A percentile compares a stretch with the other conserved stretches of the same genome.
phyloP scores from a whole-genome alignment of 2,888 invertebrate species.

The Oxyteleia sp. region DNA sequence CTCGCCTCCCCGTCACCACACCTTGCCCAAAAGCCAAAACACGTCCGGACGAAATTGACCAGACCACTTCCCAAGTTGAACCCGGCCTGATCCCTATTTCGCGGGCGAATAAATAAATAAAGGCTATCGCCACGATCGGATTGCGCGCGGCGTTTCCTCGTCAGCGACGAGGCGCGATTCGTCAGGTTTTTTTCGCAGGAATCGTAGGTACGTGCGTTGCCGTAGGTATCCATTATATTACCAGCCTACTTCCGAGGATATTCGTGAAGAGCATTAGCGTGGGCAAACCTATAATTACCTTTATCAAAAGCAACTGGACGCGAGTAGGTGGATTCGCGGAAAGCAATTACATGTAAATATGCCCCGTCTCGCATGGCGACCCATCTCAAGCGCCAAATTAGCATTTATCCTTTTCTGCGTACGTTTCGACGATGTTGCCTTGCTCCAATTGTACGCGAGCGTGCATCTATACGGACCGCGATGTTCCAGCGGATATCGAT shows the following conservation, averaged over 20 bases:
- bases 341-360: slow-evolving; percentile 86
- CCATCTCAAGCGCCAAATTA: slow-evolving; percentile 82
- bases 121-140: slow-evolving; percentile 35
- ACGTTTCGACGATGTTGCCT: slow-evolving; percentile 74
- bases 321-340: slow-evolving; percentile 85
- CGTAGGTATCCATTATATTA: slow-evolving; percentile 77
- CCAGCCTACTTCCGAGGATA: slow-evolving; percentile 79
- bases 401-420: slow-evolving; percentile 79
- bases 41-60: too few relatives aligned
- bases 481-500: slow-evolving; percentile 67
- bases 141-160: slow-evolving; percentile 36
- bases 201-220: slow-evolving; percentile 75
- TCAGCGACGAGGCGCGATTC: slow-evolving; percentile 66
- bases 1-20: too few relatives aligned
- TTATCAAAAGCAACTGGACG: slow-evolving; percentile 85
- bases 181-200: slow-evolving; percentile 64
- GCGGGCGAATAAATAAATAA: slow-evolving; percentile 29
- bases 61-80: not conserved
- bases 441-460: slow-evolving; percentile 66
- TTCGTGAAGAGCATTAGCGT: slow-evolving; percentile 82
- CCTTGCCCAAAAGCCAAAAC: too few relatives aligned
- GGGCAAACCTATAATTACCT: slow-evolving; percentile 84
- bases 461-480: slow-evolving; percentile 56
- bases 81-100: slow-evolving; percentile 1
- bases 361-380: slow-evolving; percentile 82